phyloP scores from a whole-genome alignment of 2,113 vertebrate genomes.

The Charina bottae region DNA sequence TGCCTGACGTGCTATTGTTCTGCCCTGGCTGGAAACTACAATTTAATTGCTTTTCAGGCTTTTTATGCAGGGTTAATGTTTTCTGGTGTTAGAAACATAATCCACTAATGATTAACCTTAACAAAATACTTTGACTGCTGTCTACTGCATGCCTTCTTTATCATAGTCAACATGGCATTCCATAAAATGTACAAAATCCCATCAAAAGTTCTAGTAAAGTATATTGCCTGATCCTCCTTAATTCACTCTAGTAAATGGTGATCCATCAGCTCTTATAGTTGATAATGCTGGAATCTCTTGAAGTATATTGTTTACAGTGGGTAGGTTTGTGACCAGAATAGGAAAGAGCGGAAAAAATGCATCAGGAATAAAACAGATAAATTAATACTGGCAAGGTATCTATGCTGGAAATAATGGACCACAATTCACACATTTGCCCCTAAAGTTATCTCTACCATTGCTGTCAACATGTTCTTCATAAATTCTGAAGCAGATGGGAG shows the following conservation, averaged over 20 bases:
- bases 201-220: not conserved
- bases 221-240: slow-evolving; percentile 10
- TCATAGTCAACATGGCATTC: not conserved
- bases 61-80: not conserved
- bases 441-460: too few relatives aligned
- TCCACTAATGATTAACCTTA: not conserved
- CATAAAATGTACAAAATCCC: not conserved
- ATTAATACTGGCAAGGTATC: not conserved
- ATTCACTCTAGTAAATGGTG: not conserved
- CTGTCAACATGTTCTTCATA: too few relatives aligned
- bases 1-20: too few relatives aligned
- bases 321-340: not conserved
- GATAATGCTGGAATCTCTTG: not conserved
- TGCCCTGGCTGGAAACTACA: too few relatives aligned
- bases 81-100: not conserved
- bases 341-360: not conserved
- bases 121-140: not conserved
- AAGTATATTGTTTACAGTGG: not conserved
- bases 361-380: not conserved
- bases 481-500: too few relatives aligned
- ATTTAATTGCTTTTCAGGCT: not conserved
- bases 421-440: too few relatives aligned
- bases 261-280: not conserved
- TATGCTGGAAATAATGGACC: too few relatives aligned
- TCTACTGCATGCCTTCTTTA: not conserved